phyloP scores from a whole-genome alignment of 2,888 invertebrate genomes.

The Tetranychus truncatus region DNA sequence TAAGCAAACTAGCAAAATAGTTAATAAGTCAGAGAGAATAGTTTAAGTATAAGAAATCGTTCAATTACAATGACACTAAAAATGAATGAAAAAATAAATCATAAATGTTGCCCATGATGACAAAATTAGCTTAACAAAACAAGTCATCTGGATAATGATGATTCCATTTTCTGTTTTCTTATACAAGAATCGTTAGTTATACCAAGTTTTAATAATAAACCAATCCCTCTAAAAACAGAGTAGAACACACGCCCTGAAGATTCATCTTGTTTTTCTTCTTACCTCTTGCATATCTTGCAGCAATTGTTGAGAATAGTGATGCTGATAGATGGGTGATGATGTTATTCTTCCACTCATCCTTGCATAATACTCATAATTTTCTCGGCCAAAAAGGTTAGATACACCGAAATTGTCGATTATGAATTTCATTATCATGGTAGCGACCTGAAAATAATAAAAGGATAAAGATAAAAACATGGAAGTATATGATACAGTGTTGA shows the following conservation, averaged over 20 bases:
- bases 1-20: too few relatives aligned
- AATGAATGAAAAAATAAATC: too few relatives aligned
- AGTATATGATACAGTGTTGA: background rate
- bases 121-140: too few relatives aligned
- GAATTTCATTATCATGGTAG: slow-evolving; percentile 86
- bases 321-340: background rate
- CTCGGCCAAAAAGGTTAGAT: slow-evolving; percentile 78
- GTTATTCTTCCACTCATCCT: slow-evolving; percentile 59
- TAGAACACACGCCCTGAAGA: background rate
- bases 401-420: slow-evolving; percentile 93
- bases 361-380: slow-evolving; percentile 87
- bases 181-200: background rate
- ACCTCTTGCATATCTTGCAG: slow-evolving; percentile 9
- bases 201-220: background rate
- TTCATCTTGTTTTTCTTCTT: background rate
- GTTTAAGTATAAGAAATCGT: too few relatives aligned
- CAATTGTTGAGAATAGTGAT: slow-evolving; percentile 1
- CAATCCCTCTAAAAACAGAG: background rate
- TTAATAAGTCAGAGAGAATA: too few relatives aligned
- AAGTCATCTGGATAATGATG: too few relatives aligned
- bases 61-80: too few relatives aligned
- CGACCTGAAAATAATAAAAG: slow-evolving; percentile 46
- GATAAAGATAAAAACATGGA: too few relatives aligned
- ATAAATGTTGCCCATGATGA: too few relatives aligned
- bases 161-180: background rate